Percentiles rank a stretch among this genome's conserved stretches.
phyloP scores from a whole-genome alignment of 2,113 vertebrate species.

The Sorex araneus region DNA sequence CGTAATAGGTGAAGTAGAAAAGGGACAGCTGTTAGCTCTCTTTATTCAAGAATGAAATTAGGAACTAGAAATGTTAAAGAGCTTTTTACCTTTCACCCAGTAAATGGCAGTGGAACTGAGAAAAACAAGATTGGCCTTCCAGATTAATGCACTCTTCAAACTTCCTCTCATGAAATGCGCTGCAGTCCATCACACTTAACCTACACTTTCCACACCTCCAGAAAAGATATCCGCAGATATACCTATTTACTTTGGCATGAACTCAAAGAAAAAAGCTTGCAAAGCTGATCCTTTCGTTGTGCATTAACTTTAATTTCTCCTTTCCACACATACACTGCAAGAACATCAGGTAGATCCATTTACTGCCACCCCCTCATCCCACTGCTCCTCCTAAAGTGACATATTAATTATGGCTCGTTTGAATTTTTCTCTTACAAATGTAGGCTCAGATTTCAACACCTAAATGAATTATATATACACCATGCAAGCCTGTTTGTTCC shows the following conservation, averaged over 20 bases:
- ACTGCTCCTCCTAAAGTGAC: slow-evolving; percentile 75
- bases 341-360: slow-evolving; percentile 82
- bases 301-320: slow-evolving; percentile 74
- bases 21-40: slow-evolving; percentile 36
- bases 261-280: slow-evolving; percentile 75
- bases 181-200: slow-evolving; percentile 75
- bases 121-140: slow-evolving; percentile 41
- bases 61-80: slow-evolving; percentile 1
- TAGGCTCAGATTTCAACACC: slow-evolving; percentile 83
- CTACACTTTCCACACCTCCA: slow-evolving; percentile 79
- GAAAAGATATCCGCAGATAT: slow-evolving; percentile 74
- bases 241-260: slow-evolving; percentile 79
- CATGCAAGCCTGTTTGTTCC: slow-evolving; percentile 75
- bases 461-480: slow-evolving; percentile 82
- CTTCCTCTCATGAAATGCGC: slow-evolving; percentile 58
- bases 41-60: slow-evolving; percentile 60
- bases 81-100: slow-evolving; percentile 48
- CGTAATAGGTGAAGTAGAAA: background rate
- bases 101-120: slow-evolving; percentile 42
- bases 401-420: slow-evolving; percentile 83
- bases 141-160: slow-evolving; percentile 54
- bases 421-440: slow-evolving; percentile 81
- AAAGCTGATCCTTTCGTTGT: slow-evolving; percentile 65
- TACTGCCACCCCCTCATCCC: slow-evolving; percentile 73
- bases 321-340: slow-evolving; percentile 56